phyloP scores from a whole-genome alignment of 1,140 invertebrate species.

The Trichogramma pretiosum region DNA sequence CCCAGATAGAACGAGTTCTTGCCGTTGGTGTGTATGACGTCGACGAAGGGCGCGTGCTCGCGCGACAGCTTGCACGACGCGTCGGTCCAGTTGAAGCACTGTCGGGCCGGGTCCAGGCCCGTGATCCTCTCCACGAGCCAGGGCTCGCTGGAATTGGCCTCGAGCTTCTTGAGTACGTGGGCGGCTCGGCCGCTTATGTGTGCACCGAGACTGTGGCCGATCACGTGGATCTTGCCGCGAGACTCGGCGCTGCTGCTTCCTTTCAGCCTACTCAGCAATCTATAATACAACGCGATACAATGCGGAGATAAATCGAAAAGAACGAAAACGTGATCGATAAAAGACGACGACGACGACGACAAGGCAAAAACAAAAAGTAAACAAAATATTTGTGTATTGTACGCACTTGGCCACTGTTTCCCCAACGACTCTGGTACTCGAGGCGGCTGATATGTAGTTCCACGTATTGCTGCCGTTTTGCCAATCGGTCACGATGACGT shows the following conservation, averaged over 20 bases:
- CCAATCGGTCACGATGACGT: slow-evolving; percentile 52
- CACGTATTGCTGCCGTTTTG: slow-evolving; percentile 49
- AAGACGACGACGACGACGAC: no score
- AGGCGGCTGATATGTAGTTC: slow-evolving; percentile 53
- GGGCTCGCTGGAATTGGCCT: no score
- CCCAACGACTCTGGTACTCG: slow-evolving; percentile 49
- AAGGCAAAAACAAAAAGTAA: no score
- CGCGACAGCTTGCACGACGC: slow-evolving; percentile 44
- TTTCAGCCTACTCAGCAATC: no score
- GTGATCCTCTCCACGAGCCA: slow-evolving; percentile 34
- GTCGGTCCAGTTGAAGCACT: slow-evolving; percentile 49
- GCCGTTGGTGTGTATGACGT: slow-evolving; percentile 56
- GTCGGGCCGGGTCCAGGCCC: slow-evolving; percentile 57
- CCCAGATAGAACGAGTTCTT: not conserved
- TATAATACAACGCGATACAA: not conserved
- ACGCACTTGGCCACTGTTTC: slow-evolving; percentile 44
- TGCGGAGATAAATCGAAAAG: not conserved
- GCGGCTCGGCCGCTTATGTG: slow-evolving; percentile 8
- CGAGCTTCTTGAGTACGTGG: not conserved
- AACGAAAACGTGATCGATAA: no score
- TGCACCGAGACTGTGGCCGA: slow-evolving; percentile 7
- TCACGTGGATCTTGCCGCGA: not conserved
- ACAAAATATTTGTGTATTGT: no score
- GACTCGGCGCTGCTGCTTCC: no score
- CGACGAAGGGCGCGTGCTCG: slow-evolving; percentile 55